Conservation (phyloP, 2,113 vertebrate genomes). For the Butastur rufipennis region DNA sequence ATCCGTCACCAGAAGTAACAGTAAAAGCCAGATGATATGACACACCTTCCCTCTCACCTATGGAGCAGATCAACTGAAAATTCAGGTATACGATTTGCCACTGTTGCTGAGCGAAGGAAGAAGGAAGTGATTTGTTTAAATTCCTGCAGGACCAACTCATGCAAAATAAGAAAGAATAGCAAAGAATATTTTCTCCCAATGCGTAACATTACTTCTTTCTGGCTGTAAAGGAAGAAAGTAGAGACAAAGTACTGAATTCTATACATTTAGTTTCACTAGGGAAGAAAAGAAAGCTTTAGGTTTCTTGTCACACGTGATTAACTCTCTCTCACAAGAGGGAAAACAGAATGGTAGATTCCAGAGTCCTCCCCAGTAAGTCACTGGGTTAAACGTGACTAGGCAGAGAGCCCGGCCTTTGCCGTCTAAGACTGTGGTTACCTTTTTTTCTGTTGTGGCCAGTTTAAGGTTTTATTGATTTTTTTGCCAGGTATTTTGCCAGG, state of each 20-base stretch:
- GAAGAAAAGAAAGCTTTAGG: neutral
- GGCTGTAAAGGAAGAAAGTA: neutral
- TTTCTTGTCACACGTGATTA: neutral
- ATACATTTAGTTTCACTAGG: neutral
- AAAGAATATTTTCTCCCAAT: neutral
- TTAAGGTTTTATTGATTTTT: neutral
- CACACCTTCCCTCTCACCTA: neutral
- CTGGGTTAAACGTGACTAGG: neutral
- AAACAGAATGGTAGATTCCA: neutral
- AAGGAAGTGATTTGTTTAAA: neutral
- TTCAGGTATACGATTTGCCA: accelerated
- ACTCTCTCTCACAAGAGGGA: neutral
- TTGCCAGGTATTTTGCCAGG: neutral
- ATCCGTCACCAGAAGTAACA: neutral
- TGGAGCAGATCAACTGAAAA: neutral
- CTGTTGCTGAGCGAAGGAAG: neutral
- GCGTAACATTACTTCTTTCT: neutral
- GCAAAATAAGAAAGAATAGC: neutral
- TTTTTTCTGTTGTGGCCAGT: neutral
- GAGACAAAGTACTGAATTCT: neutral
- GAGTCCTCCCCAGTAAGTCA: neutral
- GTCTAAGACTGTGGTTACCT: neutral
- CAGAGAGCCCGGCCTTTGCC: neutral
- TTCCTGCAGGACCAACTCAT: neutral
- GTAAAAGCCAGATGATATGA: neutral